Evolutionary conservation across 2,797 vertebrate genomes (phyloP).

Genomic region (Muscicapa striata): DNA sequence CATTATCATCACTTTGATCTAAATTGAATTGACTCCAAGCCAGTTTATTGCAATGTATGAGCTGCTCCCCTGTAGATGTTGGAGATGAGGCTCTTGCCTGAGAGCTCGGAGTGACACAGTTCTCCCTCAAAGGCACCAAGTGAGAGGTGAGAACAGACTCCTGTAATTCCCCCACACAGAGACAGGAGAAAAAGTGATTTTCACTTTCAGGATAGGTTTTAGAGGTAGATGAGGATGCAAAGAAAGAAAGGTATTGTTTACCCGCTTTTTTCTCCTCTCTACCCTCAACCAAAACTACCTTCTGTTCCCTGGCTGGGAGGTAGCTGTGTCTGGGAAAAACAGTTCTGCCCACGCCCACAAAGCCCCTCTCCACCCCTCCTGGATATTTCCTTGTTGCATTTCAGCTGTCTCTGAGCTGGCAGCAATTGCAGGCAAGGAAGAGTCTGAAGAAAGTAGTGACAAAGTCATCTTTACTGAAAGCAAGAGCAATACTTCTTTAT

Average conservation of each 20-base stretch:
- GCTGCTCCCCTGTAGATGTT: neutral
- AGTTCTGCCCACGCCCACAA: neutral
- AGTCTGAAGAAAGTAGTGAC: neutral
- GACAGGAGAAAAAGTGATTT: neutral
- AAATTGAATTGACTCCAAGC: conserved; percentile 48
- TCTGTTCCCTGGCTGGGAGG: neutral
- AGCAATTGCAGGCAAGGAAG: neutral
- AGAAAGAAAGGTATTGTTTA: neutral
- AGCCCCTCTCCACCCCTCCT: neutral
- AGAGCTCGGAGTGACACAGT: neutral
- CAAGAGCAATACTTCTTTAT: neutral
- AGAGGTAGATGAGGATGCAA: neutral
- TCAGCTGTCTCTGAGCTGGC: neutral
- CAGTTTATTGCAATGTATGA: conserved; percentile 4
- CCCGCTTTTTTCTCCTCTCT: neutral
- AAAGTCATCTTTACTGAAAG: neutral
- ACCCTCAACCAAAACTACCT: neutral
- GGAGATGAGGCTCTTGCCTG: neutral
- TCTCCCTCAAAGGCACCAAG: neutral
- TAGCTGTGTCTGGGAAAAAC: neutral
- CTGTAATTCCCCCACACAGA: neutral
- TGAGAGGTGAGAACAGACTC: neutral
- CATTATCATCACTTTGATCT: conserved; percentile 43
- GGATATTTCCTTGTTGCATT: neutral
- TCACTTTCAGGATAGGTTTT: neutral